Evolutionary conservation across 2,888 invertebrate genomes (phyloP), one percentile per base, ranked within the genome.

Genomic region (Mythimna impura): DNA sequence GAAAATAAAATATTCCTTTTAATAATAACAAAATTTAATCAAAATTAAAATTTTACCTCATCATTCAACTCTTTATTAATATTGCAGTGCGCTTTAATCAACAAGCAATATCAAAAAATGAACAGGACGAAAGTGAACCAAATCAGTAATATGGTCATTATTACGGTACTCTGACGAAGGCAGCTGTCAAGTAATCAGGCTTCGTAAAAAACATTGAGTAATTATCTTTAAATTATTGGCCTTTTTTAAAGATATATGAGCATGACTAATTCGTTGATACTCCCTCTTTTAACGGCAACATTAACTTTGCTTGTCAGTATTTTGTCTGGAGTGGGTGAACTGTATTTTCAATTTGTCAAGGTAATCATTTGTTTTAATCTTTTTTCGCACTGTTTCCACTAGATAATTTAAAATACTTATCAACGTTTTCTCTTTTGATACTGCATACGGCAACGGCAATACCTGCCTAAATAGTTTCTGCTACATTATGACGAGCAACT

Each of bases 91-190:
- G 50, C 7, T 58, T 54, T 66, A 68, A 71, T 40, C 34, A 57
- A 47, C 9, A 9, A 58, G 10, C 30, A 14, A 14, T 68, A 64
- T 69, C 50, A 66, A 9, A 65, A 70, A 61, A 70, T 67, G n/a
- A 5, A 30, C 55, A 14, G 50, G 66, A 74, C 14, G 17, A 64
- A 30, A 67, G 64, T 73, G 63, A 66, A 65, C 71, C 36, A 71
- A 83, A 76, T 81, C 62, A 63, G 65, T 77, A 81, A 61, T 61
- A 47, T 75, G 73, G 60, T 79, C 65, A 75, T 84, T 86, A 86
- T 58, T 63, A 81, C 84, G 84, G 86, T 86, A 86, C 84, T 69
- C 60, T 72, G 66, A 73, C 60, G 76, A 64, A 84, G 75, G 76
- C 54, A 57, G 70, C 74, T 71, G 67, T 71, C 86, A 78, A 65